Evolutionary conservation across 2,888 invertebrate species (phyloP).

Genomic region (Cryptocephalus primarius): DNA sequence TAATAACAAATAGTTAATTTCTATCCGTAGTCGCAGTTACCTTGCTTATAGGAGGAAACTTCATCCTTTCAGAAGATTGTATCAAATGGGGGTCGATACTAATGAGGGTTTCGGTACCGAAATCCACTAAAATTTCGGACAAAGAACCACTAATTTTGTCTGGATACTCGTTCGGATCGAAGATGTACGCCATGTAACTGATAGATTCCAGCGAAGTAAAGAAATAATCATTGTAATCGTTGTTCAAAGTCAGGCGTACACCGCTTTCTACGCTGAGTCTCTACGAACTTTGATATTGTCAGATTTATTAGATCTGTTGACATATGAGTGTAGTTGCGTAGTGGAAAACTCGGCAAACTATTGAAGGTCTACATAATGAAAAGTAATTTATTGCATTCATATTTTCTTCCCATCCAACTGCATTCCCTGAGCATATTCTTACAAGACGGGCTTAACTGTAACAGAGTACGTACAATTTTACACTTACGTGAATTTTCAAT

Average conservation of each 20-base stretch:
- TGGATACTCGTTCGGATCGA: conserved; percentile 47
- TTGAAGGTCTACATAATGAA: conserved; percentile 38
- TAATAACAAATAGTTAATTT: too few relatives aligned
- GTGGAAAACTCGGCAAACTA: conserved; percentile 43
- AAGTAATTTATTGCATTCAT: conserved; percentile 39
- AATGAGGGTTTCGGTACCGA: conserved; percentile 25
- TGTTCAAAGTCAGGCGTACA: conserved; percentile 43
- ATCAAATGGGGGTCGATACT: conserved; percentile 15
- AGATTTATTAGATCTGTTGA: too few relatives aligned
- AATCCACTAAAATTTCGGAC: conserved; percentile 24
- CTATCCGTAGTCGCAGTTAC: too few relatives aligned
- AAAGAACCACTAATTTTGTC: conserved; percentile 47
- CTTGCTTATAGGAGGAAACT: conserved; percentile 6
- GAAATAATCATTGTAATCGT: conserved; percentile 46
- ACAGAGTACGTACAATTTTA: background rate
- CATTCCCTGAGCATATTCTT: conserved; percentile 42
- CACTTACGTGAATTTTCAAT: too few relatives aligned
- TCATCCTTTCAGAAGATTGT: conserved; percentile 6
- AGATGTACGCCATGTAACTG: conserved; percentile 46
- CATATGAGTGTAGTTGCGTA: conserved; percentile 8
- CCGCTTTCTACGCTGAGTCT: conserved; percentile 37
- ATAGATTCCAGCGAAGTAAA: conserved; percentile 39
- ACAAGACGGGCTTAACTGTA: conserved; percentile 37
- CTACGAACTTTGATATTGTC: background rate
- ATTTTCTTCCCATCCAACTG: conserved; percentile 33